Percentiles rank a stretch among this genome's conserved stretches.
phyloP scores from a whole-genome alignment of 1,140 invertebrate genomes.

The Popillia japonica region DNA sequence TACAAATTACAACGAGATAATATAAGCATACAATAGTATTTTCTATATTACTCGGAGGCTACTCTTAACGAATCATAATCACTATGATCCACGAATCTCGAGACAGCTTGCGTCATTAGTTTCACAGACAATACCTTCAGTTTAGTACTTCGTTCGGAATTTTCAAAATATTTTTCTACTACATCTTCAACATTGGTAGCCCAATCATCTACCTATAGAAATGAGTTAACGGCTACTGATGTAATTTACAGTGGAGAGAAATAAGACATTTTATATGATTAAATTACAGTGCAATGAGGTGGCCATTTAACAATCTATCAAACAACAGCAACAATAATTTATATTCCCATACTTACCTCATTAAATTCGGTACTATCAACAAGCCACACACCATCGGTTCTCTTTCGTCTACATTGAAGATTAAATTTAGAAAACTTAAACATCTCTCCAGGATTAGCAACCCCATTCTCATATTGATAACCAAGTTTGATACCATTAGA shows the following conservation, averaged over 20 bases:
- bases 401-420: background rate
- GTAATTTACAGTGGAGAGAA: background rate
- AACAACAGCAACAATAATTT: too few relatives aligned
- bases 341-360: slow-evolving; percentile 2
- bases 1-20: background rate
- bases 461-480: slow-evolving; percentile 3
- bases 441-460: slow-evolving; percentile 26
- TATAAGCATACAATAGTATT: background rate
- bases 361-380: background rate
- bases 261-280: background rate
- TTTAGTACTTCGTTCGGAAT: background rate
- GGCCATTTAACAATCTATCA: too few relatives aligned
- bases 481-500: slow-evolving; percentile 22
- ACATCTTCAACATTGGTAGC: slow-evolving; percentile 19
- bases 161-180: slow-evolving; percentile 27
- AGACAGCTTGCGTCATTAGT: slow-evolving; percentile 1
- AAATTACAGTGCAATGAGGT: too few relatives aligned
- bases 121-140: slow-evolving; percentile 1
- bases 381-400: background rate
- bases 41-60: background rate
- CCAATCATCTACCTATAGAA: background rate
- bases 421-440: slow-evolving; percentile 13
- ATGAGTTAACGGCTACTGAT: background rate
- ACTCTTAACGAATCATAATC: background rate
- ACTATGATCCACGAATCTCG: background rate